Percentiles rank a stretch among this genome's conserved stretches.
These are phyloP conservation scores for Ochotona princeps DNA, from an alignment of 2,113 vertebrate genomes.

Conservation along the genomic window DNA sequence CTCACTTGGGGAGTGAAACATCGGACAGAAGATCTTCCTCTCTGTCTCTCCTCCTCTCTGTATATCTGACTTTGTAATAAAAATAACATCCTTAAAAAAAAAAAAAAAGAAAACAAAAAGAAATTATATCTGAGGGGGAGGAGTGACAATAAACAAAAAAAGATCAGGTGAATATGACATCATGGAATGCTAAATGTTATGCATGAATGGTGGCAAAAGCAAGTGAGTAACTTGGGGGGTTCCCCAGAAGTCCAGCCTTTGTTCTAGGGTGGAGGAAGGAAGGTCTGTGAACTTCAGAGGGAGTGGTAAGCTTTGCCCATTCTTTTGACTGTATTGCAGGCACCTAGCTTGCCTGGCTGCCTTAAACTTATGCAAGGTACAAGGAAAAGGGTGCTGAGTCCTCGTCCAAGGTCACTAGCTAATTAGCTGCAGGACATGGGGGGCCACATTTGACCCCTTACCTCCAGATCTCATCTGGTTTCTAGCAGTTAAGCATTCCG, in stretches of 20 bases:
- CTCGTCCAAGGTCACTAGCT: constrained; percentile 54
- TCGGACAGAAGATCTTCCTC: no score
- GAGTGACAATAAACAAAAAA: neutral
- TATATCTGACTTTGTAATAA: no score
- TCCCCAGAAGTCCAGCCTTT: neutral
- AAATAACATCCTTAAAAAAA: no score
- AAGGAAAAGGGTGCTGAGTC: constrained; percentile 4
- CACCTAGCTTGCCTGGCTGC: neutral
- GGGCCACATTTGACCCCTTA: neutral
- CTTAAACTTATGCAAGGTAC: neutral
- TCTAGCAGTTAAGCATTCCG: neutral
- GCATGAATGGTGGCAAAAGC: neutral
- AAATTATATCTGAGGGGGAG: neutral
- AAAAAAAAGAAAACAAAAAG: no score
- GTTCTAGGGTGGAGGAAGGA: neutral
- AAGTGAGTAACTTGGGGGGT: neutral
- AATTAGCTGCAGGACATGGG: constrained; percentile 43
- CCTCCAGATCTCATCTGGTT: neutral
- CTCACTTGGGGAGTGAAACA: no score
- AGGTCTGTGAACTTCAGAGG: neutral
- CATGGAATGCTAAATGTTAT: neutral
- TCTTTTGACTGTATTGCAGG: neutral
- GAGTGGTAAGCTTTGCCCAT: neutral
- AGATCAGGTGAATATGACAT: neutral
- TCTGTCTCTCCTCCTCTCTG: no score